phyloP scores from a whole-genome alignment of 2,113 vertebrate species.

The Prunella himalayana region DNA sequence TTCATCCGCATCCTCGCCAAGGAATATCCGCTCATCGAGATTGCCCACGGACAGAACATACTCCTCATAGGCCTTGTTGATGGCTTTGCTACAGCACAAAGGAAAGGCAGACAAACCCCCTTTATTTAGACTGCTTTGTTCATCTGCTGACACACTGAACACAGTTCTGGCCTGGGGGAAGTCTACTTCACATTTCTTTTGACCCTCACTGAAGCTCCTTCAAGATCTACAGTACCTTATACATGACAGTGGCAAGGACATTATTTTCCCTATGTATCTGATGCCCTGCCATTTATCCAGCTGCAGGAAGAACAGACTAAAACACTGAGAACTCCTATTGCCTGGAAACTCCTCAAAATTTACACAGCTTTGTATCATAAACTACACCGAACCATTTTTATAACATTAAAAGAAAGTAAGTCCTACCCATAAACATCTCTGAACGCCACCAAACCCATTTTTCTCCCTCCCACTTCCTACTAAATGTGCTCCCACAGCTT shows the following conservation, averaged over 20 bases:
- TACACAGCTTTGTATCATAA: background rate
- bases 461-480: background rate
- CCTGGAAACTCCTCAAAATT: background rate
- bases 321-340: background rate
- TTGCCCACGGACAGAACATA: slow-evolving; percentile 86
- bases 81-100: slow-evolving; percentile 76
- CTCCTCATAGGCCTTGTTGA: slow-evolving; percentile 90
- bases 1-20: slow-evolving; percentile 86
- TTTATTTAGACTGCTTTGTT: background rate
- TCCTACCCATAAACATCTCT: background rate
- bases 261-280: background rate
- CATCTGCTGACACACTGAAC: background rate
- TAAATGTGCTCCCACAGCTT: background rate
- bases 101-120: background rate
- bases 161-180: background rate
- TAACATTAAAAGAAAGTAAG: background rate
- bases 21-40: slow-evolving; percentile 90
- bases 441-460: background rate
- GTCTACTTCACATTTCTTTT: background rate
- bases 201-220: background rate
- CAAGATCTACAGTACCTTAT: background rate
- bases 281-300: background rate
- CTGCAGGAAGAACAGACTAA: background rate
- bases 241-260: background rate
- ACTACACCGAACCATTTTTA: background rate